These are phyloP conservation scores for zebrafish (Danio rerio) DNA, from an alignment of 2,113 vertebrate genomes.

Conservation along the genomic window GRCz12tu NC_133177.1:40917001-40917500, in stretches of 20 bases:
- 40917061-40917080: no score
- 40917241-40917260: neutral
- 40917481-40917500: neutral
- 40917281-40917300: constrained; percentile 42
- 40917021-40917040: no score
- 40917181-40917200: neutral
- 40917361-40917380: constrained; percentile 38
- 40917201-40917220: neutral
- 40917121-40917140: constrained; percentile 37
- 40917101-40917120: constrained; percentile 18
- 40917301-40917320: constrained; percentile 42
- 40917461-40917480: constrained; percentile 36
- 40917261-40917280: constrained; percentile 54
- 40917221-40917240: neutral
- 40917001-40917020: no score
- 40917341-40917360: constrained; percentile 50
- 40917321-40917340: constrained; percentile 44
- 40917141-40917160: constrained; percentile 50
- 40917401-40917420: neutral
- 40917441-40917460: neutral
- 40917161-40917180: constrained; percentile 19
- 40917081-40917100: constrained; percentile 27
- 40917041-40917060: no score
- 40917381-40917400: constrained; percentile 26
- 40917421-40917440: constrained; percentile 22